Evolutionary conservation across 1,140 invertebrate genomes (phyloP).

Genomic region (Prorops nasuta): DNA sequence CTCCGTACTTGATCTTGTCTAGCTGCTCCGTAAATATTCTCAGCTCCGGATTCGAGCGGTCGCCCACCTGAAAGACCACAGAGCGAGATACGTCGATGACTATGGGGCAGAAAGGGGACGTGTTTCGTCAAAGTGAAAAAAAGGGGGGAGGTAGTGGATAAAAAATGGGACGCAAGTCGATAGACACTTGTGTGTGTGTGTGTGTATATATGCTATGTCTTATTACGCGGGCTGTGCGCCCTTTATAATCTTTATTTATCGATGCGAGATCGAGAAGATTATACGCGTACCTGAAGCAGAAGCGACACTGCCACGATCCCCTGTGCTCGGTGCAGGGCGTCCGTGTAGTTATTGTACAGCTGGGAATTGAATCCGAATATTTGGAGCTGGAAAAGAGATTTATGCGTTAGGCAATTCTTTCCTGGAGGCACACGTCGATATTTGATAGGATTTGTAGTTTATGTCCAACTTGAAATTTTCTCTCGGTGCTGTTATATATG

Average conservation of each 20-base stretch:
- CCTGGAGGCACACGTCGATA: too few species aligned
- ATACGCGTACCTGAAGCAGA: slow-evolving; percentile 74
- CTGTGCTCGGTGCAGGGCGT: slow-evolving; percentile 83
- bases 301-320: slow-evolving; percentile 86
- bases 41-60: slow-evolving; percentile 81
- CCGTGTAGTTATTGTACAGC: slow-evolving; percentile 87
- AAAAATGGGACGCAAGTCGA: too few species aligned
- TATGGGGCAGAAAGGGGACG: too few species aligned
- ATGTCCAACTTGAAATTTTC: too few species aligned
- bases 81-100: slow-evolving; percentile 7
- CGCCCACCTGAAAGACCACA: slow-evolving; percentile 70
- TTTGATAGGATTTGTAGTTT: too few species aligned
- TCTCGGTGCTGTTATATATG: too few species aligned
- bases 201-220: too few species aligned
- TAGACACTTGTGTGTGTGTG: too few species aligned
- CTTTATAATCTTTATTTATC: neutral
- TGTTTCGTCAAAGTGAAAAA: slow-evolving; percentile 10
- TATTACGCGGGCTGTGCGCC: neutral
- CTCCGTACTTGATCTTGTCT: slow-evolving; percentile 83
- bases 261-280: slow-evolving; percentile 32
- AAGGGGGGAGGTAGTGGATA: too few species aligned
- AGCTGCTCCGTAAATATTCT: slow-evolving; percentile 84
- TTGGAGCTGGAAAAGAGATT: slow-evolving; percentile 78
- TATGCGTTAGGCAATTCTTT: too few species aligned
- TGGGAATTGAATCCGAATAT: slow-evolving; percentile 93